phyloP scores from a whole-genome alignment of 2,797 vertebrate genomes.

The Champsocephalus gunnari region DNA sequence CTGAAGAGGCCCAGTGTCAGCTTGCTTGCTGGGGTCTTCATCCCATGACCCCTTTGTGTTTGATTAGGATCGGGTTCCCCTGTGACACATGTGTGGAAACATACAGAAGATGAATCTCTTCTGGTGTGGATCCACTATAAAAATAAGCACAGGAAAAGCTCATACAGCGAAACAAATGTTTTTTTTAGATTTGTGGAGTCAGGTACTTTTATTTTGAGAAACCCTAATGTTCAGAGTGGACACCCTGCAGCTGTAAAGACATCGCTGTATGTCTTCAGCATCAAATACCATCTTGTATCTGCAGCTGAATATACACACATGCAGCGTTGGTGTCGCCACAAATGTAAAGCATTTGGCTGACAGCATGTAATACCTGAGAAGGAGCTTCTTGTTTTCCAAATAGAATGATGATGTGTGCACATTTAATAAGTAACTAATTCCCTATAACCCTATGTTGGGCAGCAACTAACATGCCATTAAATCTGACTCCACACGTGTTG shows the following conservation, averaged over 20 bases:
- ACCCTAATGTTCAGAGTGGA: slow-evolving; percentile 2
- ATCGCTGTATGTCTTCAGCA: slow-evolving; percentile 23
- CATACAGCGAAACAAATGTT: neutral
- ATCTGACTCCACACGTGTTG: neutral
- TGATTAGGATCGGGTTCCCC: slow-evolving; percentile 62
- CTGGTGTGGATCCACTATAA: slow-evolving; percentile 21
- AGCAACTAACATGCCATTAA: neutral
- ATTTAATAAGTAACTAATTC: slow-evolving; percentile 17
- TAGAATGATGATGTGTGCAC: neutral
- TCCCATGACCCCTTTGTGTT: slow-evolving; percentile 61
- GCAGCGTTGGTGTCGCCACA: neutral
- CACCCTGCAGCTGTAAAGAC: slow-evolving; percentile 53
- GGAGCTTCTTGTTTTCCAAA: neutral
- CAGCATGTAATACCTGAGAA: neutral
- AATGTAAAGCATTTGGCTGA: slow-evolving; percentile 1
- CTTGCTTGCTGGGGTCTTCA: slow-evolving; percentile 49
- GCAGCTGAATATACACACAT: slow-evolving; percentile 52
- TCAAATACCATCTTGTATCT: slow-evolving; percentile 26
- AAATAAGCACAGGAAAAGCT: slow-evolving; percentile 6
- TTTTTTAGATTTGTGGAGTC: neutral
- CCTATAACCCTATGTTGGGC: neutral
- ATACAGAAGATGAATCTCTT: slow-evolving; percentile 27
- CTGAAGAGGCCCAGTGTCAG: slow-evolving; percentile 29
- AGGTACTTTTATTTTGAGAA: slow-evolving; percentile 1
- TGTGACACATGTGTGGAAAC: slow-evolving; percentile 40